Conservation (phyloP, 92 coral and sea anemone genomes). For the Epizoanthus fatuus region DNA sequence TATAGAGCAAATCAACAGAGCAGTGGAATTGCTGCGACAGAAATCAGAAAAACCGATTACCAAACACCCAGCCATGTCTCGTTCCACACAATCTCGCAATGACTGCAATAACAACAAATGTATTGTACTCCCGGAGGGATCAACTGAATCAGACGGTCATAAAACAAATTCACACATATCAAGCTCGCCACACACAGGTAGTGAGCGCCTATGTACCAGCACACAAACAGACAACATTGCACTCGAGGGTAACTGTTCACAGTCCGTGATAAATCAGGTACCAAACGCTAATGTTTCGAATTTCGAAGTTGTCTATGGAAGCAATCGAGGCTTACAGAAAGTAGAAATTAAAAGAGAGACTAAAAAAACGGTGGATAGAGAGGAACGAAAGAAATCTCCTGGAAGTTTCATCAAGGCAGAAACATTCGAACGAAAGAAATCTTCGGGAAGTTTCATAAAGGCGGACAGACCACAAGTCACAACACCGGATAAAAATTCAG, state of each 20-base stretch:
- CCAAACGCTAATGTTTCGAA: background rate
- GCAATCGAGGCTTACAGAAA: conserved; percentile 4
- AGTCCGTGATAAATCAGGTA: background rate
- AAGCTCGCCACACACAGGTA: no score
- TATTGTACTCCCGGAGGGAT: background rate
- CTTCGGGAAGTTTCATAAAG: background rate
- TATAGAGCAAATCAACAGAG: background rate
- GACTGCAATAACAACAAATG: background rate
- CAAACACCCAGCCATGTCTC: background rate
- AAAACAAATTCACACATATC: background rate
- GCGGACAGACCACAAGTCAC: background rate
- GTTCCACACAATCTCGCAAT: background rate
- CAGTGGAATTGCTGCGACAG: background rate
- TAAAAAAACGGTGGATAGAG: no score
- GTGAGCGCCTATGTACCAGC: no score
- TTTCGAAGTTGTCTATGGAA: conserved; percentile 7
- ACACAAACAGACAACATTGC: no score
- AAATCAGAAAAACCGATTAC: background rate
- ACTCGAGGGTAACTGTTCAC: background rate
- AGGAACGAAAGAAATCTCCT: background rate
- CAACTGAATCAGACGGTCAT: background rate
- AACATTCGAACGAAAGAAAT: background rate
- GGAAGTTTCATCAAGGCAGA: background rate
- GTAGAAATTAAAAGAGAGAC: background rate
- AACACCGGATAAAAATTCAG: background rate